Evolutionary conservation across 2,113 vertebrate genomes (phyloP).

Genomic region (Numida meleagris): DNA sequence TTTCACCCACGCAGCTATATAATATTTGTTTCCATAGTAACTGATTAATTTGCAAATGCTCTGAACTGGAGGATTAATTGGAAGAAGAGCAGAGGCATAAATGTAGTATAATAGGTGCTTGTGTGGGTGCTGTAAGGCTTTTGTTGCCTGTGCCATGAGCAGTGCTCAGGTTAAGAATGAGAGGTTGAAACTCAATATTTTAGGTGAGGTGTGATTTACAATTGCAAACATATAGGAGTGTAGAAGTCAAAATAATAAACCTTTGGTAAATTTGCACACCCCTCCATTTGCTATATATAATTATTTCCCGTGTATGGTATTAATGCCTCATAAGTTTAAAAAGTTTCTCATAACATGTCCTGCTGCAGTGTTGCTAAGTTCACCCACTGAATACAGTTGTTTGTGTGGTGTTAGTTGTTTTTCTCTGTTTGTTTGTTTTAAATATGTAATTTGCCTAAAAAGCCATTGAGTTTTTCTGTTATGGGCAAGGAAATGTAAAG

Average conservation of each 20-base stretch:
- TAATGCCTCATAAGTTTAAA: neutral
- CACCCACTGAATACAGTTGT: neutral
- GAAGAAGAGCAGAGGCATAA: neutral
- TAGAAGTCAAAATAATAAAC: slow-evolving; percentile 45
- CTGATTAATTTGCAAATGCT: neutral
- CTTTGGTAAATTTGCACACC: slow-evolving; percentile 21
- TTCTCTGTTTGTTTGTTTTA: neutral
- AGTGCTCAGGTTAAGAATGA: neutral
- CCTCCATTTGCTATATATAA: neutral
- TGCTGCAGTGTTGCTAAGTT: neutral
- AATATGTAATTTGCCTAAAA: neutral
- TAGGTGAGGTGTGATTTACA: slow-evolving; percentile 57
- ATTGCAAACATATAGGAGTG: neutral
- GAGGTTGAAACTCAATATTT: slow-evolving; percentile 25
- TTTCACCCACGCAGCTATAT: neutral
- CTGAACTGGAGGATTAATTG: neutral
- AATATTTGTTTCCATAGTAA: neutral
- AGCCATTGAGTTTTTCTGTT: neutral
- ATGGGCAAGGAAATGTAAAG: neutral
- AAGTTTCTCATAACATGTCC: neutral
- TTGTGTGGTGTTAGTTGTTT: neutral
- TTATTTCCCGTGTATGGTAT: slow-evolving; percentile 11
- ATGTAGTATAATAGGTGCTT: neutral
- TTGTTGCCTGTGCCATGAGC: neutral
- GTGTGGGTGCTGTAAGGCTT: neutral